Conservation (phyloP, 2,888 invertebrate species). For the Anodontia alba region DNA sequence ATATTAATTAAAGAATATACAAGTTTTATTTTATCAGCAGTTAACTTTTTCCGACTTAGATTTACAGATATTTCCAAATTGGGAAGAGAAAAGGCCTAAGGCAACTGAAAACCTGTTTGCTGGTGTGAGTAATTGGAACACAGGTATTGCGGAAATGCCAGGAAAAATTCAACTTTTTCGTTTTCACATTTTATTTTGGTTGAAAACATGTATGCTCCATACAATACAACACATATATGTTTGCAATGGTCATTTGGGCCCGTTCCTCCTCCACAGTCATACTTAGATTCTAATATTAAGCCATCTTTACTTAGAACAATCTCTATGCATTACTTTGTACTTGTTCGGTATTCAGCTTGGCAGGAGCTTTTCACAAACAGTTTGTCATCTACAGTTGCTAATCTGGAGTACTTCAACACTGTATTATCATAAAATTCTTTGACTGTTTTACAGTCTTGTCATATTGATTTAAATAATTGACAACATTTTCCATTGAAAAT, state of each 20-base stretch:
- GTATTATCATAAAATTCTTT: slow-evolving; percentile 36
- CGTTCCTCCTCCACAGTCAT: too few species aligned
- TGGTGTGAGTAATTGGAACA: slow-evolving; percentile 52
- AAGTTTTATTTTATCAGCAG: not conserved
- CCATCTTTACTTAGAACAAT: too few species aligned
- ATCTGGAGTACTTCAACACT: slow-evolving; percentile 39
- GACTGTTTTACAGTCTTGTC: slow-evolving; percentile 16
- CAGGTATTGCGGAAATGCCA: slow-evolving; percentile 44
- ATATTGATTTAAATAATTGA: slow-evolving; percentile 21
- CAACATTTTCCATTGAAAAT: slow-evolving; percentile 6
- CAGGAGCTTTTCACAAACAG: too few species aligned
- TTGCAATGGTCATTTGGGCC: too few species aligned
- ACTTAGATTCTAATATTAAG: too few species aligned
- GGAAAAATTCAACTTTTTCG: slow-evolving; percentile 35
- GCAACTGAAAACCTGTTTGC: slow-evolving; percentile 52
- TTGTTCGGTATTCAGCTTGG: too few species aligned
- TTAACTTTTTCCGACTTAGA: not conserved
- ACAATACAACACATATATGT: too few species aligned
- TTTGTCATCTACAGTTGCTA: too few species aligned
- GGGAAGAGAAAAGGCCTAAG: slow-evolving; percentile 27
- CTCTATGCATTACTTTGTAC: too few species aligned
- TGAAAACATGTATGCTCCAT: too few species aligned
- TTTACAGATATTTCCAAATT: not conserved
- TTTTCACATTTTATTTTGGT: slow-evolving; percentile 20
- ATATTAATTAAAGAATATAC: not conserved